Evolutionary conservation across 2,888 invertebrate genomes (phyloP).

Genomic region (Chrysina gloriosa): DNA sequence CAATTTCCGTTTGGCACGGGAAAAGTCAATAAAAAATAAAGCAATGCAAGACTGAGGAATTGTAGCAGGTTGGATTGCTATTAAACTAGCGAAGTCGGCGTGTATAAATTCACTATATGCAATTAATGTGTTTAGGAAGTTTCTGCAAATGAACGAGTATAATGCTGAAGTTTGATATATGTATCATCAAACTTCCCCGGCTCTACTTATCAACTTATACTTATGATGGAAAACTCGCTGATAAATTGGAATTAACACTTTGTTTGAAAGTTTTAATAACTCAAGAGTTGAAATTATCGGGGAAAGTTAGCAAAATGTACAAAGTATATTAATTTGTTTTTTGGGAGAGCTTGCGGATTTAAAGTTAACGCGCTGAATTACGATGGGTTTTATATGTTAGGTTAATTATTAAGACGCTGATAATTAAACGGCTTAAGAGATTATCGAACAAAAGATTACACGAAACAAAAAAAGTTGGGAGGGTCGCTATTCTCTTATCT

Average conservation of each 20-base stretch:
- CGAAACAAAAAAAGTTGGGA: conserved; percentile 18
- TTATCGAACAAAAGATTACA: conserved; percentile 12
- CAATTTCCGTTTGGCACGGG: conserved; percentile 22
- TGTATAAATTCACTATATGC: conserved; percentile 39
- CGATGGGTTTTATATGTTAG: conserved; percentile 35
- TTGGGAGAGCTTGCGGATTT: conserved; percentile 31
- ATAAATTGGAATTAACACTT: conserved; percentile 44
- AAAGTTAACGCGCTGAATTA: conserved; percentile 32
- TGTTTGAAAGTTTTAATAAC: conserved; percentile 42
- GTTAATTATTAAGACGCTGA: conserved; percentile 30
- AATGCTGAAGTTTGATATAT: conserved; percentile 46
- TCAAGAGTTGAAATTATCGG: conserved; percentile 36
- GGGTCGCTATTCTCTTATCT: no score
- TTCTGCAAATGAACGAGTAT: conserved; percentile 44
- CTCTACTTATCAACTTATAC: conserved; percentile 30
- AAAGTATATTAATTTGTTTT: conserved; percentile 37
- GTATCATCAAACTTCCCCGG: conserved; percentile 48
- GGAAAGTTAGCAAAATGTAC: conserved; percentile 14
- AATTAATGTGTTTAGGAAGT: conserved; percentile 45
- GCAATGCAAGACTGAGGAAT: not conserved
- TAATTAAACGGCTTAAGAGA: conserved; percentile 30
- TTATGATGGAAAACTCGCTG: conserved; percentile 44
- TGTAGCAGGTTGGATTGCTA: not conserved
- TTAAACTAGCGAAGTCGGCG: not conserved
- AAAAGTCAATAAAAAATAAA: not conserved